Percentiles rank a stretch among this genome's conserved stretches.
phyloP scores from a whole-genome alignment of 2,888 invertebrate genomes.

The Galeopsomyia nigrocyanea region DNA sequence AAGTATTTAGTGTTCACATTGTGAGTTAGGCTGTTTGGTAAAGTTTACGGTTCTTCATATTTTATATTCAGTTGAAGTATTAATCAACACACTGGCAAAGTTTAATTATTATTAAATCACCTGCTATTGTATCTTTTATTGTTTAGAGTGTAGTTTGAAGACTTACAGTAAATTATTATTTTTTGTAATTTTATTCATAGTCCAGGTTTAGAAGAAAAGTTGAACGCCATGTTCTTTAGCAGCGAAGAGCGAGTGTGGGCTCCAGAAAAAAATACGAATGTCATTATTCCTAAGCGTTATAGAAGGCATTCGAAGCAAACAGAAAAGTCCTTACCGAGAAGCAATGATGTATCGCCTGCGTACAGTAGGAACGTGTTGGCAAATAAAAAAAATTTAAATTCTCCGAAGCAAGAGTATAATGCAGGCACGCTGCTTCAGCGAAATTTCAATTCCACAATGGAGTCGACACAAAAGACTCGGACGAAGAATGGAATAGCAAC shows the following conservation, averaged over 20 bases:
- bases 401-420: neutral
- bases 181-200: neutral
- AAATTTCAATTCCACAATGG: constrained; percentile 9
- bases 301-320: constrained; percentile 17
- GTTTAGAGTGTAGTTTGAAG: too few species aligned
- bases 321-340: neutral
- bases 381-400: constrained; percentile 10
- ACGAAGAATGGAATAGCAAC: constrained; percentile 8
- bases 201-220: constrained; percentile 2
- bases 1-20: too few species aligned
- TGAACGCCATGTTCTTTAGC: constrained; percentile 20
- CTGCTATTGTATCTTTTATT: too few species aligned
- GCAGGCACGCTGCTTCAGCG: neutral
- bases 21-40: too few species aligned
- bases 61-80: too few species aligned
- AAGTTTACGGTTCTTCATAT: too few species aligned
- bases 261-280: neutral
- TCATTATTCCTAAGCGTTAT: neutral
- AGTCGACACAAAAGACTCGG: neutral
- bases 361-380: too few species aligned
- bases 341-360: neutral
- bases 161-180: neutral
- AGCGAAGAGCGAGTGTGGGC: neutral
- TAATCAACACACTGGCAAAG: too few species aligned
- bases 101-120: too few species aligned